These are phyloP conservation scores for Folsomia manolachei DNA, from an alignment of 2,888 invertebrate genomes.

Conservation along the genomic window DNA sequence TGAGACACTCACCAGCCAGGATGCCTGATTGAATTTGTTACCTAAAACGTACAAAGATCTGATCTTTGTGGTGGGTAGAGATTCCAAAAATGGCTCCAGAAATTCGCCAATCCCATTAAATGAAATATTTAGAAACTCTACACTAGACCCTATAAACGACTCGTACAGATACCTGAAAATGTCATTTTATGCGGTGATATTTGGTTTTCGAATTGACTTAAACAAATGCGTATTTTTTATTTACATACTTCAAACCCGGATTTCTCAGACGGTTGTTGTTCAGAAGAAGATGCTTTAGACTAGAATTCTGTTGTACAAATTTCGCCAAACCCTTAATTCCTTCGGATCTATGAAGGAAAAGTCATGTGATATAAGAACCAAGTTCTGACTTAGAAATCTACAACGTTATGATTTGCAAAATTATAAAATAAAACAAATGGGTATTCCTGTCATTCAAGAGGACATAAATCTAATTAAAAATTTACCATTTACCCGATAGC, in stretches of 20 bases:
- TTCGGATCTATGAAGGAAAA: constrained; percentile 27
- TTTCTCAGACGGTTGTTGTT: constrained; percentile 44
- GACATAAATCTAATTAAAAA: constrained; percentile 2
- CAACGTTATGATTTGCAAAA: background rate
- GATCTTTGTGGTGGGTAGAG: constrained; percentile 31
- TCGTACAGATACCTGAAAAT: constrained; percentile 25
- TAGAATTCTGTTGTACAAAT: constrained; percentile 37
- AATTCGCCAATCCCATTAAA: constrained; percentile 38
- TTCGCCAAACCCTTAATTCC: constrained; percentile 35
- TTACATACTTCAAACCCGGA: constrained; percentile 44
- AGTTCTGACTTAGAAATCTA: background rate
- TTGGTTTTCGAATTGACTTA: background rate
- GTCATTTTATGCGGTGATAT: background rate
- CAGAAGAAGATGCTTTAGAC: constrained; percentile 44
- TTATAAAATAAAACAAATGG: background rate
- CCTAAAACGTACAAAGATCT: constrained; percentile 44
- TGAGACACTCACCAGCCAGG: constrained; percentile 29
- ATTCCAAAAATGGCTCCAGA: constrained; percentile 37
- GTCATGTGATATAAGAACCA: too few species aligned
- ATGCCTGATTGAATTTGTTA: constrained; percentile 37
- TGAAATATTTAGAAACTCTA: constrained; percentile 44
- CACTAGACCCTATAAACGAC: constrained; percentile 27
- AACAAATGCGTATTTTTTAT: background rate
- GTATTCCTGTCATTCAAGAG: background rate
- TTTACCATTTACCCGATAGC: constrained; percentile 29